A percentile compares a stretch with the other conserved stretches of the same genome.
These are phyloP conservation scores for Echinometra lucunter DNA, from an alignment of 53 echinoderm and acorn worm genomes.

Conservation along the genomic window DNA sequence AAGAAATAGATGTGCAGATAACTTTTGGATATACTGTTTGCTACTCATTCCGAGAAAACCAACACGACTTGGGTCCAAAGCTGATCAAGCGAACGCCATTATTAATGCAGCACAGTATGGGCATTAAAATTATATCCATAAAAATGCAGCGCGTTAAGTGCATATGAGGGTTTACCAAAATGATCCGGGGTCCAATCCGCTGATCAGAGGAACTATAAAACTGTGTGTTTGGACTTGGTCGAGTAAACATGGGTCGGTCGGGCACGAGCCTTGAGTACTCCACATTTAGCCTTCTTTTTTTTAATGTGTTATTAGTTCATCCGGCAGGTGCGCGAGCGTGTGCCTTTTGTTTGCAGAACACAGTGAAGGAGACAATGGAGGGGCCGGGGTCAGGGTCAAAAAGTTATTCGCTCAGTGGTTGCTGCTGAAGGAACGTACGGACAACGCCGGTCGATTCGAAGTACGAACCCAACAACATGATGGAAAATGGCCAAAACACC, in stretches of 20 bases:
- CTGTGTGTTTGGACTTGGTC: slow-evolving; percentile 50
- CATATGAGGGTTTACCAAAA: background rate
- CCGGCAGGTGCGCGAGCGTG: slow-evolving; percentile 61
- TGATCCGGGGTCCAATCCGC: background rate
- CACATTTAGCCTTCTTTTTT: slow-evolving; percentile 20
- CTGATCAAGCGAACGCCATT: background rate
- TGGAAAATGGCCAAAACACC: background rate
- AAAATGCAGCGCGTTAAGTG: background rate
- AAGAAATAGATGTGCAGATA: too few species aligned
- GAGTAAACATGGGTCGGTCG: slow-evolving; percentile 48
- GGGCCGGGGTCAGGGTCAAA: slow-evolving; percentile 34
- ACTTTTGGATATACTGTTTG: background rate
- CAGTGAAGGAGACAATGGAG: slow-evolving; percentile 30
- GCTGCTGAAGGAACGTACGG: background rate
- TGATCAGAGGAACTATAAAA: slow-evolving; percentile 11
- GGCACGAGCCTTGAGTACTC: slow-evolving; percentile 33
- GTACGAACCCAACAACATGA: background rate
- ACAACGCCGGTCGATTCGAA: background rate
- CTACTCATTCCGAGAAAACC: background rate
- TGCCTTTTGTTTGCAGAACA: slow-evolving; percentile 58
- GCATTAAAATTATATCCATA: slow-evolving; percentile 6
- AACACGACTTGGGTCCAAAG: too few species aligned
- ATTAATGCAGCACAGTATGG: background rate
- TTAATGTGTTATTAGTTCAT: slow-evolving; percentile 58
- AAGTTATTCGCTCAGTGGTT: slow-evolving; percentile 22